Evolutionary conservation across 2,888 invertebrate genomes (phyloP).

Genomic region (Eumacrocentrus americanus): DNA sequence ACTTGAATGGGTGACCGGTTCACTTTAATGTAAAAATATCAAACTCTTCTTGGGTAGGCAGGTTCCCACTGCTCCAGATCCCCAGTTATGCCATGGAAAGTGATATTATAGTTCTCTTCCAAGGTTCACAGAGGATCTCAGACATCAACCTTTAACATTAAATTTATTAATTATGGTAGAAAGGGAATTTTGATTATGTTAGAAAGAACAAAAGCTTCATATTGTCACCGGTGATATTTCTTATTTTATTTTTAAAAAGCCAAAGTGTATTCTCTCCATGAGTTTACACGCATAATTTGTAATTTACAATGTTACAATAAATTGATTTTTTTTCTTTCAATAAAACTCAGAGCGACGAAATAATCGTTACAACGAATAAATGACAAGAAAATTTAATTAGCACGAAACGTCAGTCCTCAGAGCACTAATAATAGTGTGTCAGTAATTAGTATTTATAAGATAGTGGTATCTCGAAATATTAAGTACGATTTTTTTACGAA

Average conservation of each 20-base stretch:
- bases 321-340: neutral
- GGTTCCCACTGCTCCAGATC: too few species aligned
- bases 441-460: conserved; percentile 5
- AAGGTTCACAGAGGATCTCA: too few species aligned
- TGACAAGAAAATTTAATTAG: neutral
- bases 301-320: conserved; percentile 6
- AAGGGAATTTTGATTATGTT: too few species aligned
- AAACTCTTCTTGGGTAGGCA: too few species aligned
- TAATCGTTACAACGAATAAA: neutral
- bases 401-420: neutral
- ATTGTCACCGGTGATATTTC: conserved; percentile 17
- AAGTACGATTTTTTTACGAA: conserved; percentile 16
- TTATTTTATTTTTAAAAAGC: conserved; percentile 29
- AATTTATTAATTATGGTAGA: too few species aligned
- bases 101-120: too few species aligned
- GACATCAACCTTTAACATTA: too few species aligned
- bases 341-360: neutral
- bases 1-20: too few species aligned
- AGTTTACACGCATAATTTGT: conserved; percentile 18
- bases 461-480: conserved; percentile 12
- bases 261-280: conserved; percentile 25
- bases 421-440: neutral
- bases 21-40: too few species aligned
- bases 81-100: too few species aligned
- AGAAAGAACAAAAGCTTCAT: conserved; percentile 14